Conservation (phyloP, 2,113 vertebrate species). For the Capreolus pygargus region DNA sequence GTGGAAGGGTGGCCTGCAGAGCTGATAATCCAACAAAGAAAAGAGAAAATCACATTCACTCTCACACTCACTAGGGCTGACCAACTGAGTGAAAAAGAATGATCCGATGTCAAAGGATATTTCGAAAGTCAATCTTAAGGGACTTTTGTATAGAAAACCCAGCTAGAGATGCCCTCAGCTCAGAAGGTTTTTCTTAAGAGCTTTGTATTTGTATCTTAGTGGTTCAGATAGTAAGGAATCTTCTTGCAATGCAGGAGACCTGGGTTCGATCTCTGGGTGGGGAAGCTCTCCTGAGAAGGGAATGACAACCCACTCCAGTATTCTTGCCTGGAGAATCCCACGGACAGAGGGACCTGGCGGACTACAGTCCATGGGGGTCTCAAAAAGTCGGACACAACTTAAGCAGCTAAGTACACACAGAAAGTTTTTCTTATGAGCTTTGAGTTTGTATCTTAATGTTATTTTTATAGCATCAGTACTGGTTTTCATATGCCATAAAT, state of each 20-base stretch:
- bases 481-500: conserved; percentile 43
- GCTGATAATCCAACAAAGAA: conserved; percentile 5
- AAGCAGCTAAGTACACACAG: background rate
- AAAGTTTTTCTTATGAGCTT: conserved; percentile 13
- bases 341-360: accelerated
- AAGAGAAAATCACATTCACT: conserved; percentile 10
- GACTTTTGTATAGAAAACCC: background rate
- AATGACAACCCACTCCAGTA: background rate
- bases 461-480: conserved; percentile 50
- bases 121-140: background rate
- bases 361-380: background rate
- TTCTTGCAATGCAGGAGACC: background rate
- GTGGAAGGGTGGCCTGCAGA: background rate
- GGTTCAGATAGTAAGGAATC: background rate
- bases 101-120: background rate
- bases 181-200: background rate
- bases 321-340: background rate
- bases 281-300: background rate
- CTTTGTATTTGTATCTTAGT: background rate
- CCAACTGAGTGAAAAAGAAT: background rate
- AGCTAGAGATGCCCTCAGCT: conserved; percentile 4
- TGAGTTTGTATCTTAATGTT: conserved; percentile 25
- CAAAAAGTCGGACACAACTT: background rate
- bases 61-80: background rate
- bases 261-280: background rate